Percentiles rank a stretch among this genome's conserved stretches.
phyloP scores from a whole-genome alignment of 2,113 vertebrate genomes.

The Upupa epops region DNA sequence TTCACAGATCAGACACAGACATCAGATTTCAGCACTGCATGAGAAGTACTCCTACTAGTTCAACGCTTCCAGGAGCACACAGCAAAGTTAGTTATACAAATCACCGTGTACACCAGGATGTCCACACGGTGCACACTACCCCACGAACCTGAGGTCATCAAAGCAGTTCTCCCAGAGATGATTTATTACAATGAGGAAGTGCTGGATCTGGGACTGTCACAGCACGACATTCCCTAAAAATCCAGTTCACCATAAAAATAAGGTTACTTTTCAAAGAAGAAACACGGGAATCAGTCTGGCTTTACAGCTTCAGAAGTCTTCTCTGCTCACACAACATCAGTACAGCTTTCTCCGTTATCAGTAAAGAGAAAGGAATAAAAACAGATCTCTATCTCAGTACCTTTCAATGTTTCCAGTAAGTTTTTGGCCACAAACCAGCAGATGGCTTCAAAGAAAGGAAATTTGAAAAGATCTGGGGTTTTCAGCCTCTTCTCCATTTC shows the following conservation, averaged over 20 bases:
- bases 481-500: constrained; percentile 98
- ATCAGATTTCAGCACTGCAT: neutral
- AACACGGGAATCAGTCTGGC: neutral
- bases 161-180: neutral
- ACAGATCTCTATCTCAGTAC: constrained; percentile 64
- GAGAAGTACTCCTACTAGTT: neutral
- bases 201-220: neutral
- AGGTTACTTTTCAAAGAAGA: neutral
- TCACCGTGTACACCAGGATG: neutral
- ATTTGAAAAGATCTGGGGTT: constrained; percentile 99
- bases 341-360: neutral
- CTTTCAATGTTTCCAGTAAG: constrained; percentile 94
- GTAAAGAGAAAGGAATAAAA: neutral
- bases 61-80: neutral
- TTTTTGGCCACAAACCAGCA: constrained; percentile 99
- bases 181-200: neutral
- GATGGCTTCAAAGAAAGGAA: constrained; percentile 99
- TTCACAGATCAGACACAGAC: neutral
- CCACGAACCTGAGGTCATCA: neutral
- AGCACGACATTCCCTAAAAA: neutral
- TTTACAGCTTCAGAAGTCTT: neutral
- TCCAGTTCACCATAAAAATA: neutral
- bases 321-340: neutral
- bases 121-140: neutral
- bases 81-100: neutral